Conservation (phyloP, 2,797 vertebrate genomes). For the Tapera naevia region DNA sequence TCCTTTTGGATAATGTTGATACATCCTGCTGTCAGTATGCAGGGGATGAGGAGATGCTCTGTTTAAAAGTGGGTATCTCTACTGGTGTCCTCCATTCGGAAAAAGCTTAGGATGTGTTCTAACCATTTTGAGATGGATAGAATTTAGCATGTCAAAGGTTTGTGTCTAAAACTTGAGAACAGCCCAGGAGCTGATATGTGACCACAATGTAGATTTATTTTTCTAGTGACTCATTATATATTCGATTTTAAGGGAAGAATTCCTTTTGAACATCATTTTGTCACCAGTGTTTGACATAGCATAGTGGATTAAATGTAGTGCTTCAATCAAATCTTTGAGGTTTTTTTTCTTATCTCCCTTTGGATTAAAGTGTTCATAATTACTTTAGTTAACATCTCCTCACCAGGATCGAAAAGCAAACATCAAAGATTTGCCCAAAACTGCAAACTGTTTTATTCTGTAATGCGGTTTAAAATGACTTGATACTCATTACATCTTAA, state of each 20-base stretch:
- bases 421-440: background rate
- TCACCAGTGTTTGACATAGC: background rate
- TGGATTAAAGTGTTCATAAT: constrained; percentile 6
- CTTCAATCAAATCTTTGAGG: constrained; percentile 10
- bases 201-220: background rate
- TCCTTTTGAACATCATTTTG: background rate
- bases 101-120: background rate
- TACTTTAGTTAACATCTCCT: background rate
- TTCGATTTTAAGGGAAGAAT: background rate
- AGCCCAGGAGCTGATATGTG: background rate
- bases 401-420: background rate
- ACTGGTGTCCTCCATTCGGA: background rate
- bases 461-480: background rate
- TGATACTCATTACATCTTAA: background rate
- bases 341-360: background rate
- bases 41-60: background rate
- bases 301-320: constrained; percentile 11
- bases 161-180: background rate
- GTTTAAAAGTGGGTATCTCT: background rate
- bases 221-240: background rate
- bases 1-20: background rate
- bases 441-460: background rate
- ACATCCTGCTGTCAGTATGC: background rate
- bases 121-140: background rate
- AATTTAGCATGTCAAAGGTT: background rate